Evolutionary conservation across 92 coral and sea anemone species (phyloP), one percentile per base, ranked within the genome.

Genomic region (Meandrina meandrites): DNA sequence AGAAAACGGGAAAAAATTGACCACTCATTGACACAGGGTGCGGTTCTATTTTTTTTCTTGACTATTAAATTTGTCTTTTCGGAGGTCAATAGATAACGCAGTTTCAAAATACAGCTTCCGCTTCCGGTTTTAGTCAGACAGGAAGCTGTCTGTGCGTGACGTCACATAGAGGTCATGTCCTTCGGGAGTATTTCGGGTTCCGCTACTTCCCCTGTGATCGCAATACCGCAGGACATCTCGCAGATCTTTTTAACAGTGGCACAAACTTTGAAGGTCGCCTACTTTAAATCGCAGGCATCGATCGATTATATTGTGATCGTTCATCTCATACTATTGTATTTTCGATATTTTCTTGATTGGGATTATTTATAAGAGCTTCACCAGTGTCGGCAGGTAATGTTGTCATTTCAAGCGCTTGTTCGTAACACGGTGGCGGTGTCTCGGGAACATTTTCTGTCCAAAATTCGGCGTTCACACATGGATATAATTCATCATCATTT

Each of bases 391-490:
- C 28, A 53, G 45, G 8, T 31, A 79, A 28, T 30, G 48, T 22
- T 79, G 81, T 34, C 91, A 93, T 91, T 57, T 75, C 86, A 36
- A 93, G 58, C 32, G 96, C 96, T 81, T 93, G 91, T 48, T 75
- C 89, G 69, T 89, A 93, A 34, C 90, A 86, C 22, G 96, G 96
- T 67, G 94, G 96, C 7, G 92, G 91, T 0, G 78, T 78, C 75
- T 51, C 56, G 47, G 16, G 3, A 32, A 50, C 19, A 69, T 78
- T 56, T 31, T 75, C 50, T 53, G 76, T 35, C 72, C 81, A 28
- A 28, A 32, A 24, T 28, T 28, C 35, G 1, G 36, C 62, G 34
- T 78, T 22, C 78, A 35, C 53, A 48, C 17, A 28, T 8, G 24
- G 21, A n/a, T 3, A 24, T 30, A 40, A 18, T 48, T 81, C 50